A percentile compares a stretch with the other conserved stretches of the same genome.
These are phyloP conservation scores for Pristis pectinata DNA, from an alignment of 2,797 vertebrate genomes.

Conservation along the genomic window DNA sequence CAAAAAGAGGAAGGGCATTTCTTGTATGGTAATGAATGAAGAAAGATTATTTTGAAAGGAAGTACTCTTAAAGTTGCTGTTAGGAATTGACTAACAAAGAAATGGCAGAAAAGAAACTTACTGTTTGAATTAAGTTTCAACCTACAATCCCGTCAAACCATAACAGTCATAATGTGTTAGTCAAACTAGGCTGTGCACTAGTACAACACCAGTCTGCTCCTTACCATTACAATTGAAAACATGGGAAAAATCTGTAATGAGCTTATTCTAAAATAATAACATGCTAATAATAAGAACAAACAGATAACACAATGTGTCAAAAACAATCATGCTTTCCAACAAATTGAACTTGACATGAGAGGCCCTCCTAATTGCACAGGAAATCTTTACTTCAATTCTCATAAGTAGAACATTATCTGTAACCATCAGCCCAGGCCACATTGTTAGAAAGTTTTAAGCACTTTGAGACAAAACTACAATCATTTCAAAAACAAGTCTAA, in stretches of 20 bases:
- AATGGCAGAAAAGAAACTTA: neutral
- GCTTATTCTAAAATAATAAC: neutral
- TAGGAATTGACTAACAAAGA: neutral
- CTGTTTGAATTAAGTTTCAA: neutral
- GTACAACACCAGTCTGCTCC: no score
- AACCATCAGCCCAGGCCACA: neutral
- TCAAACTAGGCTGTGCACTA: neutral
- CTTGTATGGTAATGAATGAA: neutral
- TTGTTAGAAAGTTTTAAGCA: neutral
- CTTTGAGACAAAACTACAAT: neutral
- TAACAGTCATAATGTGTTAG: neutral
- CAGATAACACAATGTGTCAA: constrained; percentile 9
- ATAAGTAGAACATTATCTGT: constrained; percentile 24
- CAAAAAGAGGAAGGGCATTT: neutral
- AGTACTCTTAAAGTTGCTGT: neutral
- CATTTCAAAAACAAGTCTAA: neutral
- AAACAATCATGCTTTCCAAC: neutral
- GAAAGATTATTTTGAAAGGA: neutral
- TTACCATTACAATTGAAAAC: neutral
- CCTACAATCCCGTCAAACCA: neutral
- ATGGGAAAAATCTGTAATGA: neutral
- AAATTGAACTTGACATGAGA: constrained; percentile 9
- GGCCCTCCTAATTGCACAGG: constrained; percentile 1
- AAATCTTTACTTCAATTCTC: neutral
- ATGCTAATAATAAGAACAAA: neutral